These are phyloP conservation scores for Balearica regulorum DNA, from an alignment of 2,797 vertebrate species.

Conservation along the genomic window DNA sequence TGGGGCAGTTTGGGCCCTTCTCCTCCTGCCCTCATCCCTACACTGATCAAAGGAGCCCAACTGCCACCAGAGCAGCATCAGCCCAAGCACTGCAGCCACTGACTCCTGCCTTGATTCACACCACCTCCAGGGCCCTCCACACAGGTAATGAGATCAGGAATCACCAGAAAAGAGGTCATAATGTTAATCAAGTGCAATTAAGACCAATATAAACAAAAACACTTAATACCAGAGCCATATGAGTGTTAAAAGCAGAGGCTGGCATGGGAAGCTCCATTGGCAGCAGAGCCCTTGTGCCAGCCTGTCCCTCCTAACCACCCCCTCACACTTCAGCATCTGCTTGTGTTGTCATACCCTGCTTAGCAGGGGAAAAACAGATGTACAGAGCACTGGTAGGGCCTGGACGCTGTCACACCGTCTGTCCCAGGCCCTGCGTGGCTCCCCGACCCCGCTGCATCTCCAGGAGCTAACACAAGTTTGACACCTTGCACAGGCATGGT, in stretches of 20 bases:
- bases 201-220: background rate
- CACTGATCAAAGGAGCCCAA: rapidly evolving
- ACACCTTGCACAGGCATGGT: background rate
- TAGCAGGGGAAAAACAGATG: background rate
- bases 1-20: background rate
- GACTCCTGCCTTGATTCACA: background rate
- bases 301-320: background rate
- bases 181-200: background rate
- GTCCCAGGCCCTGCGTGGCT: background rate
- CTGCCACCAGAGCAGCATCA: background rate
- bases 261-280: rapidly evolving
- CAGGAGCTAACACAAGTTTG: background rate
- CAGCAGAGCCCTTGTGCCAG: background rate
- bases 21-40: background rate
- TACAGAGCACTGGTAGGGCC: background rate
- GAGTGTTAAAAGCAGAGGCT: background rate
- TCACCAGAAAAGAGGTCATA: rapidly evolving
- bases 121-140: background rate
- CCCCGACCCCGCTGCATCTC: background rate
- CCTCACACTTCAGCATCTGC: background rate
- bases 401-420: background rate
- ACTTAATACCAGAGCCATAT: rapidly evolving
- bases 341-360: background rate
- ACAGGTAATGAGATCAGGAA: background rate
- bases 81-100: background rate